Conservation (phyloP, 2,113 vertebrate species). For the Hydrolagus affinis region DNA sequence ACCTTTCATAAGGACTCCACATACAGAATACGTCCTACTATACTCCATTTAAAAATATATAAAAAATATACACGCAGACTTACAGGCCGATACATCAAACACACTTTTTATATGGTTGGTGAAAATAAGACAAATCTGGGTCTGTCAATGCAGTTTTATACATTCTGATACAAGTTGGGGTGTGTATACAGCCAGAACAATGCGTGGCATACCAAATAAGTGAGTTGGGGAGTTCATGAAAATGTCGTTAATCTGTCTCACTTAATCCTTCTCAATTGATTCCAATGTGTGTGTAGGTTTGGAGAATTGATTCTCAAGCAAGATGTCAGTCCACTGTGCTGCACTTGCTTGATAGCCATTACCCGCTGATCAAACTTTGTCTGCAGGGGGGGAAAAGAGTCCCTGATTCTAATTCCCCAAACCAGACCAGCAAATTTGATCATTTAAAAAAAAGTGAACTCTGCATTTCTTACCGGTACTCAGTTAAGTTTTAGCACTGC, state of each 20-base stretch:
- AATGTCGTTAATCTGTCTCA: constrained; percentile 44
- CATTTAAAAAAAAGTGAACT: no score
- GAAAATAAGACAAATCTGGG: background rate
- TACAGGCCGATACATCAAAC: background rate
- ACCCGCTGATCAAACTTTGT: constrained; percentile 21
- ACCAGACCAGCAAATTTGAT: background rate
- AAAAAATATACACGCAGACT: background rate
- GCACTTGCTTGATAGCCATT: constrained; percentile 25
- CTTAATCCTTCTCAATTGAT: constrained; percentile 42
- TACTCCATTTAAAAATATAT: background rate
- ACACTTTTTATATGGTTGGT: background rate
- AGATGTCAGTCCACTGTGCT: constrained; percentile 19
- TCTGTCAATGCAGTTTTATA: background rate
- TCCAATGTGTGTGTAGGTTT: constrained; percentile 34
- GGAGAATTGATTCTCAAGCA: constrained; percentile 38
- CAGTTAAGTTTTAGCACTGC: background rate
- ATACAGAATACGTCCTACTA: background rate
- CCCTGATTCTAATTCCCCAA: background rate
- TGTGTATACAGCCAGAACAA: constrained; percentile 11
- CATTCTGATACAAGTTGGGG: constrained; percentile 5
- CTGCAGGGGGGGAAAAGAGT: background rate
- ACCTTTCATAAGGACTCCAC: background rate
- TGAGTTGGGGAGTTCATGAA: constrained; percentile 53
- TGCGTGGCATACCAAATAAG: constrained; percentile 14
- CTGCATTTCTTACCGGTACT: background rate